A percentile compares a stretch with the other conserved stretches of the same genome.
phyloP scores from a whole-genome alignment of 2,113 vertebrate species.

The Raphicerus campestris region DNA sequence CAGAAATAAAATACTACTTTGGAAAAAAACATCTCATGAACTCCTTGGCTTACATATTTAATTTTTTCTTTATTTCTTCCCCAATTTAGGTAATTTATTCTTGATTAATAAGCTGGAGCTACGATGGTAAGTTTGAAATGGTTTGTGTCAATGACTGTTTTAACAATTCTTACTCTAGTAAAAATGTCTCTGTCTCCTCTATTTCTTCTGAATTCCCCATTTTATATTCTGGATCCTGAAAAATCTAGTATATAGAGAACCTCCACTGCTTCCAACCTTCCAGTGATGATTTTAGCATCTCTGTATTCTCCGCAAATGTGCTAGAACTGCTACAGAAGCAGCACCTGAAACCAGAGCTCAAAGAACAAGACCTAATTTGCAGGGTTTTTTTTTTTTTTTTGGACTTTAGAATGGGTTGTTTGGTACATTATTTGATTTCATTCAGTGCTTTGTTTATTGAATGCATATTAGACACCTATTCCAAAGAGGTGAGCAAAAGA shows the following conservation, averaged over 20 bases:
- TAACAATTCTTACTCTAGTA: neutral
- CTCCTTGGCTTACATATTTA: neutral
- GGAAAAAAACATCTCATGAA: neutral
- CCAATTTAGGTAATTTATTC: conserved; percentile 59
- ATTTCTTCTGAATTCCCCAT: neutral
- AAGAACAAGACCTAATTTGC: neutral
- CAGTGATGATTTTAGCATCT: neutral
- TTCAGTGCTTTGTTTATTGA: neutral
- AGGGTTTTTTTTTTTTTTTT: neutral
- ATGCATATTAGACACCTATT: neutral
- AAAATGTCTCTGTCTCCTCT: neutral
- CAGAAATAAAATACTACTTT: neutral
- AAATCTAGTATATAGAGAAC: neutral
- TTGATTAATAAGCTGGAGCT: neutral
- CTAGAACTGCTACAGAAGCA: neutral
- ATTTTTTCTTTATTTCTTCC: neutral
- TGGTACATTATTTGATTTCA: neutral
- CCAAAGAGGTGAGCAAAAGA: neutral
- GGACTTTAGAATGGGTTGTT: neutral
- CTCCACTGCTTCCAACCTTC: neutral
- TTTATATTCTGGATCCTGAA: neutral
- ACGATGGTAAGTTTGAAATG: conserved; percentile 63
- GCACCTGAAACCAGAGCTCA: neutral
- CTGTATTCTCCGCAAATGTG: neutral
- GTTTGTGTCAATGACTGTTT: neutral